phyloP scores from a whole-genome alignment of 2,888 invertebrate species.

The Coecobrya sp. region DNA sequence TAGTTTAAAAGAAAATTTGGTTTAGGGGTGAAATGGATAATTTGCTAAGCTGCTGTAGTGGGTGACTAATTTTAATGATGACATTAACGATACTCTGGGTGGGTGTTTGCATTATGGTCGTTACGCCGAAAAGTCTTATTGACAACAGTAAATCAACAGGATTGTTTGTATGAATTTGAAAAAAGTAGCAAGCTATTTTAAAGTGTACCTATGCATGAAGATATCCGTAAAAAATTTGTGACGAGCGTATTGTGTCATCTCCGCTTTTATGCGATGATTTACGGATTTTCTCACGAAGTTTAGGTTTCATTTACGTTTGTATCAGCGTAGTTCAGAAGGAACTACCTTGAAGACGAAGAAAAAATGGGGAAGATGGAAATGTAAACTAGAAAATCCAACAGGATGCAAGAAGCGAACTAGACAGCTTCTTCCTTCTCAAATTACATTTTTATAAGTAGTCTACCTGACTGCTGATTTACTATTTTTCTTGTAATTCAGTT shows the following conservation, averaged over 20 bases:
- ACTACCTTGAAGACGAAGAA: not conserved
- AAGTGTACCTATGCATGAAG: too few species aligned
- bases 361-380: not conserved
- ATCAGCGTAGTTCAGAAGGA: not conserved
- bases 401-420: slow-evolving; percentile 69
- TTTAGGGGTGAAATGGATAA: too few species aligned
- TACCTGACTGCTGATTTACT: not conserved
- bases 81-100: too few species aligned
- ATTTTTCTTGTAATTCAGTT: not conserved
- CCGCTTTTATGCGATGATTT: not conserved
- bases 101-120: too few species aligned
- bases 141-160: too few species aligned
- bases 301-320: not conserved
- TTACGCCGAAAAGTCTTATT: too few species aligned
- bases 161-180: too few species aligned
- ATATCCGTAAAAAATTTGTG: too few species aligned
- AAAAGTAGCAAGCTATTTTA: too few species aligned
- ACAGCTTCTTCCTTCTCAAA: slow-evolving; percentile 73
- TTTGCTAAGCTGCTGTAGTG: too few species aligned
- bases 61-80: too few species aligned
- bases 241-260: not conserved
- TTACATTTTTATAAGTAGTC: not conserved
- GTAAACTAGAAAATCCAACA: slow-evolving; percentile 38
- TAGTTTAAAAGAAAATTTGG: too few species aligned
- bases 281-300: not conserved